Conservation (phyloP, 2,113 vertebrate genomes). For the Chaetodon auriga region DNA sequence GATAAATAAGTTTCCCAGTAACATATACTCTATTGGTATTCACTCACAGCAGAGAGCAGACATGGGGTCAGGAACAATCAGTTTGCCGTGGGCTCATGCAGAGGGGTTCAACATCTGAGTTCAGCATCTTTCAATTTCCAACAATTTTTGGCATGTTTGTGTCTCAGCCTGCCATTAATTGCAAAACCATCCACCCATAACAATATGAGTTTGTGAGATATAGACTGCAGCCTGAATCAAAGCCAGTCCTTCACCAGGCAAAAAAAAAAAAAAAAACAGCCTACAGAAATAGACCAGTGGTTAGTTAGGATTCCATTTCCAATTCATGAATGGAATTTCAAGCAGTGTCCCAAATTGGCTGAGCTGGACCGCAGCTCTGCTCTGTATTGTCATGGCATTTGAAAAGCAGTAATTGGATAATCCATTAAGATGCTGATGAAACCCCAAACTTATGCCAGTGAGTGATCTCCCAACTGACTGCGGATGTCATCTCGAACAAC, state of each 20-base stretch:
- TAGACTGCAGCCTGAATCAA: constrained; percentile 34
- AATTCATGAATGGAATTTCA: constrained; percentile 54
- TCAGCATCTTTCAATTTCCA: constrained; percentile 63
- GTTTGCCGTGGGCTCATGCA: constrained; percentile 55
- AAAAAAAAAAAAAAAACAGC: background rate
- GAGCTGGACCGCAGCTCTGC: constrained; percentile 9
- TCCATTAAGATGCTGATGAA: constrained; percentile 47
- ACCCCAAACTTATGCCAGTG: constrained; percentile 8
- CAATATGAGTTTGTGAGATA: constrained; percentile 53
- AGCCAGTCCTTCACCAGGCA: constrained; percentile 11
- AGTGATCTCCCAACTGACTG: background rate
- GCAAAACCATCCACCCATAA: constrained; percentile 58
- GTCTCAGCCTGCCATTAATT: constrained; percentile 74
- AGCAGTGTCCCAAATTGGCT: constrained; percentile 41
- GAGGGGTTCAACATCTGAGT: constrained; percentile 60
- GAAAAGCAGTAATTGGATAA: constrained; percentile 59
- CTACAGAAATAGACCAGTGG: constrained; percentile 30
- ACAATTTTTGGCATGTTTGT: constrained; percentile 69
- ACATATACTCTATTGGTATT: constrained; percentile 78
- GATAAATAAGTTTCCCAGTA: constrained; percentile 63
- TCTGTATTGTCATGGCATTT: constrained; percentile 18
- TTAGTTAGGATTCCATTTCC: constrained; percentile 48
- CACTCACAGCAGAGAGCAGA: constrained; percentile 62
- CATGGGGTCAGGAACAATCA: constrained; percentile 75
- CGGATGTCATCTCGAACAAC: background rate